Conservation (phyloP, 2,888 invertebrate species). For the Dicranocentrus wangi region DNA sequence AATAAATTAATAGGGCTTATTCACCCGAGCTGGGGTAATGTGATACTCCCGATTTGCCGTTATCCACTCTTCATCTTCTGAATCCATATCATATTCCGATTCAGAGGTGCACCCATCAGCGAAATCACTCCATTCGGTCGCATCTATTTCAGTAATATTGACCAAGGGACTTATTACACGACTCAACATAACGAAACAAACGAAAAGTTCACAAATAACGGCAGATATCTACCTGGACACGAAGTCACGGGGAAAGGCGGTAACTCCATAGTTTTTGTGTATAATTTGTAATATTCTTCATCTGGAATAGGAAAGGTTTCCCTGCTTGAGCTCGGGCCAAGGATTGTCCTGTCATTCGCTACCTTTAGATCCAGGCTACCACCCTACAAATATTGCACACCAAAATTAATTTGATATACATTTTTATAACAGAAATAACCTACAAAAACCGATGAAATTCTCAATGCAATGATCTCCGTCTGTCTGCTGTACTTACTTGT, state of each 20-base stretch:
- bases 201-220: constrained; percentile 1
- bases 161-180: too few relatives aligned
- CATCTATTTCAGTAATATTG: not conserved
- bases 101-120: not conserved
- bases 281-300: not conserved
- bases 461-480: too few relatives aligned
- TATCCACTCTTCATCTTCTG: constrained; percentile 54
- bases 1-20: too few relatives aligned
- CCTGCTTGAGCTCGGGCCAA: too few relatives aligned
- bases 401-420: too few relatives aligned
- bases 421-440: too few relatives aligned
- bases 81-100: constrained; percentile 48
- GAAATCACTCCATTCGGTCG: not conserved
- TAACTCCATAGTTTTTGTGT: not conserved
- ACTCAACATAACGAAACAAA: not conserved
- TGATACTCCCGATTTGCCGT: not conserved
- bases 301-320: not conserved
- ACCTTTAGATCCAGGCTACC: too few relatives aligned
- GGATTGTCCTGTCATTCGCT: too few relatives aligned
- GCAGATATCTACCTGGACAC: constrained; percentile 8
- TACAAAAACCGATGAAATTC: too few relatives aligned
- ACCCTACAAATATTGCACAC: too few relatives aligned
- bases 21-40: constrained; percentile 42
- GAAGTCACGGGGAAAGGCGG: constrained; percentile 16
- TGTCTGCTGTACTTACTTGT: too few relatives aligned